Conservation (phyloP, 2,797 vertebrate species). For the Brachyalestes nurse region DNA sequence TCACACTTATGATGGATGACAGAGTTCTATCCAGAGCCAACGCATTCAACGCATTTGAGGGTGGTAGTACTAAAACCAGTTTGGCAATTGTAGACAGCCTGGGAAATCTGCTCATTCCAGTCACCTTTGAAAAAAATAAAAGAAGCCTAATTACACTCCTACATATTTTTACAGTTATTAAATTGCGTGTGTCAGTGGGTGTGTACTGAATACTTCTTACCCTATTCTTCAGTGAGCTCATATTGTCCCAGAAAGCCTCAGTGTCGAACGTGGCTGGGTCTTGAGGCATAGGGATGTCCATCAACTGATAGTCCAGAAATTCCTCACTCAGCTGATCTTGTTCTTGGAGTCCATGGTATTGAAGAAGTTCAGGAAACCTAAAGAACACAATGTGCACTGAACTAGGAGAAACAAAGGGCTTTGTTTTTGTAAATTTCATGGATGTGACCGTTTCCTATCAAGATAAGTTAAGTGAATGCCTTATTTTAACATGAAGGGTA, state of each 20-base stretch:
- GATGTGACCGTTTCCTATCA: no score
- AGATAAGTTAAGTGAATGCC: no score
- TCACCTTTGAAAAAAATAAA: slow-evolving; percentile 30
- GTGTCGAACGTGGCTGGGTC: slow-evolving; percentile 9
- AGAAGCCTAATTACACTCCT: slow-evolving; percentile 12
- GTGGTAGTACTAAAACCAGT: background rate
- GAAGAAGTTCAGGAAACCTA: slow-evolving; percentile 36
- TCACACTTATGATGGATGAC: no score
- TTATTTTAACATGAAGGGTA: no score
- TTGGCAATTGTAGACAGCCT: slow-evolving; percentile 29
- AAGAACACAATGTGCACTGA: slow-evolving; percentile 27
- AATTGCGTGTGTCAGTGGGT: slow-evolving; percentile 18
- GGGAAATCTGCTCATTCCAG: slow-evolving; percentile 30
- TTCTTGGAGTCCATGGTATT: slow-evolving; percentile 27
- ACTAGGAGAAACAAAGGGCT: slow-evolving; percentile 22
- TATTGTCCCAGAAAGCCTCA: slow-evolving; percentile 28
- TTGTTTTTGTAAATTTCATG: no score
- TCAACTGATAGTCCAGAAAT: slow-evolving; percentile 40
- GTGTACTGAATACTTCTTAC: slow-evolving; percentile 29
- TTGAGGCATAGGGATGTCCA: slow-evolving; percentile 26
- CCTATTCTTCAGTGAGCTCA: slow-evolving; percentile 30
- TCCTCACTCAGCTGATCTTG: slow-evolving; percentile 27
- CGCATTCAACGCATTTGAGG: no score
- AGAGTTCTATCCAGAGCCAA: no score
- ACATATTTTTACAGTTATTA: slow-evolving; percentile 6